phyloP scores from a whole-genome alignment of 1,140 invertebrate genomes.

The Hirudo medicinalis region DNA sequence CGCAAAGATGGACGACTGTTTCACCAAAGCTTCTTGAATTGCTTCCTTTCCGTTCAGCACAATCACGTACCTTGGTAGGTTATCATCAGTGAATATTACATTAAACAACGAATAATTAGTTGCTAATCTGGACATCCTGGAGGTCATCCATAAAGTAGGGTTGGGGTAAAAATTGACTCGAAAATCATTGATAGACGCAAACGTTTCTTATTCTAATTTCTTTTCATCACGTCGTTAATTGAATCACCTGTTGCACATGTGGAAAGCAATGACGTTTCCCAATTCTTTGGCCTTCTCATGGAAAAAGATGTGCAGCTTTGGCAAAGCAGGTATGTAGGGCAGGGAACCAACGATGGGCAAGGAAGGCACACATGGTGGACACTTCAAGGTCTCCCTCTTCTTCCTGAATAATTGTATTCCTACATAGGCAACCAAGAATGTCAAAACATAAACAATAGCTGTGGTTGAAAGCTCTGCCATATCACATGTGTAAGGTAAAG shows the following conservation, averaged over 20 bases:
- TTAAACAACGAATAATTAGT: no score
- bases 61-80: not conserved
- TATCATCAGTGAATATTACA: no score
- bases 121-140: no score
- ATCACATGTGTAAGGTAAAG: no score
- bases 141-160: no score
- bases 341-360: not conserved
- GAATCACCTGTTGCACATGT: not conserved
- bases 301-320: not conserved
- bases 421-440: no score
- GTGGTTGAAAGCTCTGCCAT: no score
- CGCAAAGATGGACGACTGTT: not conserved
- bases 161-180: no score
- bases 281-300: not conserved
- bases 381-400: not conserved
- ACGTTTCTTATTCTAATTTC: not conserved
- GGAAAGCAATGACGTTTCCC: not conserved
- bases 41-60: conserved; percentile 7
- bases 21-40: conserved; percentile 7
- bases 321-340: not conserved
- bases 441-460: no score
- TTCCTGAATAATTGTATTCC: not conserved
- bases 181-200: not conserved
- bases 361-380: not conserved
- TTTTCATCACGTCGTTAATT: no score